phyloP scores from a whole-genome alignment of 1,140 invertebrate species.

The Bombus confusus region DNA sequence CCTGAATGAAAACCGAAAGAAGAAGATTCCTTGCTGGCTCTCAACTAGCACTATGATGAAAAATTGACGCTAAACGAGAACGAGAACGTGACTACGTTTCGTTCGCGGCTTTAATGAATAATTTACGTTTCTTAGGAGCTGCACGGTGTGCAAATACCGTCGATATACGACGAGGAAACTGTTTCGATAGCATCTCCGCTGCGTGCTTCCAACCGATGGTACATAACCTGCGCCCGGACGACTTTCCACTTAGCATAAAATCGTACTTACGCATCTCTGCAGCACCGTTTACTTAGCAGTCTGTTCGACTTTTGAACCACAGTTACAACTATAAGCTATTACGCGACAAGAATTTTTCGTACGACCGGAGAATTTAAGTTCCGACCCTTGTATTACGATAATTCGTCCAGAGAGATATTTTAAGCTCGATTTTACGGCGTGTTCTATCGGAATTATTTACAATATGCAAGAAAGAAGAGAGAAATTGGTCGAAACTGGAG shows the following conservation, averaged over 20 bases:
- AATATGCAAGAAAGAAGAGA: not conserved
- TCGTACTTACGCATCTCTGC: slow-evolving; percentile 46
- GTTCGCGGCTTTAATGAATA: slow-evolving; percentile 57
- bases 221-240: slow-evolving; percentile 33
- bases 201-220: slow-evolving; percentile 32
- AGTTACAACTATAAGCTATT: slow-evolving; percentile 40
- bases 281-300: slow-evolving; percentile 29
- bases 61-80: slow-evolving; percentile 34
- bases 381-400: too few species aligned
- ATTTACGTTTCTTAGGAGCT: slow-evolving; percentile 58
- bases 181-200: slow-evolving; percentile 54
- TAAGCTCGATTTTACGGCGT: too few species aligned
- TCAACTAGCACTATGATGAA: not conserved
- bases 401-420: too few species aligned
- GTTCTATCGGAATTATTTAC: not conserved
- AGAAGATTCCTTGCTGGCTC: not conserved
- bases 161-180: slow-evolving; percentile 46
- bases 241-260: slow-evolving; percentile 58
- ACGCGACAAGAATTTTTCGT: not conserved
- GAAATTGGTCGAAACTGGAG: not conserved
- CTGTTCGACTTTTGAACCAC: slow-evolving; percentile 21
- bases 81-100: slow-evolving; percentile 43
- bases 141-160: slow-evolving; percentile 35
- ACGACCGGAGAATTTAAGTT: not conserved
- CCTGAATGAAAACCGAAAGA: not conserved